These are phyloP conservation scores for Spea multiplicata DNA, from an alignment of 2,113 vertebrate species.

Conservation along the genomic window DNA sequence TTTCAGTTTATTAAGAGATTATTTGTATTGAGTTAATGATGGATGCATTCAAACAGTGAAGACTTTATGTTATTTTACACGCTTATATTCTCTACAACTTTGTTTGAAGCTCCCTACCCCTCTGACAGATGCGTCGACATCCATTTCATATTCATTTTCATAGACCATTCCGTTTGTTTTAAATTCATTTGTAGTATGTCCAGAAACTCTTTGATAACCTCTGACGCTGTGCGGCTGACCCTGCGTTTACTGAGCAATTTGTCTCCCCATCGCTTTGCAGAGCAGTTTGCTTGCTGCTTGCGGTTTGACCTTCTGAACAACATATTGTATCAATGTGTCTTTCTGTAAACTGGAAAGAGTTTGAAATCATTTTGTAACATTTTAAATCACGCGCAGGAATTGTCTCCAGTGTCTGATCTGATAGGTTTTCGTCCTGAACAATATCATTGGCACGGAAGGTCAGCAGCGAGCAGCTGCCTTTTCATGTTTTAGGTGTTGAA, in stretches of 20 bases:
- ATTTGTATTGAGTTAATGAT: no score
- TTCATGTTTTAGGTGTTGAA: constrained; percentile 8
- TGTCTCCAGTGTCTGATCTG: not conserved
- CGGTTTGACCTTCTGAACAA: not conserved
- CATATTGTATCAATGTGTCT: not conserved
- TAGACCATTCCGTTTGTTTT: no score
- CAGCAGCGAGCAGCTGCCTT: not conserved
- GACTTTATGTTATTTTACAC: no score
- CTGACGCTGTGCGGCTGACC: no score
- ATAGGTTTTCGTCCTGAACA: constrained; percentile 7
- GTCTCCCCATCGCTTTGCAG: not conserved
- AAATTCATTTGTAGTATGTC: not conserved
- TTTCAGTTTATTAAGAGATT: constrained; percentile 1
- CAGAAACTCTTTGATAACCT: not conserved
- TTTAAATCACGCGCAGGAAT: not conserved
- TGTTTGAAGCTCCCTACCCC: no score
- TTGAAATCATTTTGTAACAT: constrained; percentile 1
- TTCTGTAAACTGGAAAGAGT: not conserved
- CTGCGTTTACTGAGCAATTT: no score
- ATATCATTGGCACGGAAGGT: constrained; percentile 4
- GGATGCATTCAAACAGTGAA: no score
- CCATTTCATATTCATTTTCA: no score
- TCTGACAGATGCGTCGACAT: no score
- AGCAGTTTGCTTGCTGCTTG: not conserved
- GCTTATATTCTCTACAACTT: no score